Evolutionary conservation across 2,113 vertebrate species (phyloP).

Genomic region (Lepidiolamprologus cunningtoni): DNA sequence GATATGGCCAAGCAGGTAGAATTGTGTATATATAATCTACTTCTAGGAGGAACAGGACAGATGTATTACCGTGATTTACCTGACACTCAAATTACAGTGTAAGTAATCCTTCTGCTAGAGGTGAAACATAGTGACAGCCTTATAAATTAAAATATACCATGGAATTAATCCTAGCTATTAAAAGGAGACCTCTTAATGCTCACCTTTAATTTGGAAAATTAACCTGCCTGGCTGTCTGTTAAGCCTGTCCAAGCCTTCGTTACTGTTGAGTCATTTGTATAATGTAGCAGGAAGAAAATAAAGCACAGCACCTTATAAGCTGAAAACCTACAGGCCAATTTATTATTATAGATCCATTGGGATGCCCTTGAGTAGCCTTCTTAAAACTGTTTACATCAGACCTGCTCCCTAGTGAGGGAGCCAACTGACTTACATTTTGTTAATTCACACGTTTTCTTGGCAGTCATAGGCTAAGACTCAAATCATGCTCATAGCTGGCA

Average conservation of each 20-base stretch:
- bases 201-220: conserved; percentile 31
- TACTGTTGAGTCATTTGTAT: neutral
- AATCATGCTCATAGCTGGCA: conserved; percentile 28
- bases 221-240: conserved; percentile 14
- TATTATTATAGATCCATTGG: conserved; percentile 34
- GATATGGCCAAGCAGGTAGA: conserved; percentile 28
- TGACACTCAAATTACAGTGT: conserved; percentile 7
- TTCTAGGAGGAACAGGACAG: neutral
- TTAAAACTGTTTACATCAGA: conserved; percentile 17
- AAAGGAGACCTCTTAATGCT: conserved; percentile 7
- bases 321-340: conserved; percentile 1
- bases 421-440: neutral
- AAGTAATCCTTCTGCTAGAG: conserved; percentile 14
- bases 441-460: conserved; percentile 43
- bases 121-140: conserved; percentile 6
- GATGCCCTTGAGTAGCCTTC: conserved; percentile 14
- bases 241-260: conserved; percentile 13
- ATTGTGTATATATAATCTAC: conserved; percentile 32
- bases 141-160: conserved; percentile 10
- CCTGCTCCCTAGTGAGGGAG: neutral
- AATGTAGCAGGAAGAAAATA: conserved; percentile 12
- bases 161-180: conserved; percentile 34
- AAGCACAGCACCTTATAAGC: neutral
- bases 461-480: conserved; percentile 22
- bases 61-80: conserved; percentile 48